phyloP scores from a whole-genome alignment of 2,113 vertebrate genomes.

The Steatornis caripensis region DNA sequence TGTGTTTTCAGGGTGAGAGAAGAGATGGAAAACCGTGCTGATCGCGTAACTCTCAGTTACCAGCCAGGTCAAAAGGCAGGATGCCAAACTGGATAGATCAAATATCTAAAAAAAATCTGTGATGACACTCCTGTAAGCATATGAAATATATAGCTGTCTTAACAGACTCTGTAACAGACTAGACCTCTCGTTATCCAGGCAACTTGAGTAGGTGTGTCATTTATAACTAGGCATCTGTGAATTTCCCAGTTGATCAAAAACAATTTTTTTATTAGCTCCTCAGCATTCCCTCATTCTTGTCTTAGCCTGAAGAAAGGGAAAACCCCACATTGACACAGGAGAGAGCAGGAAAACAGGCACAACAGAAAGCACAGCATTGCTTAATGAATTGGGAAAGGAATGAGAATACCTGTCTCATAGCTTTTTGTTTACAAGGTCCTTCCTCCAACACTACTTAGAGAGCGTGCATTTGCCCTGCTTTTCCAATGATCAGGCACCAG shows the following conservation, averaged over 20 bases:
- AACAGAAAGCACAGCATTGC: conserved; percentile 22
- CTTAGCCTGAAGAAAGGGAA: conserved; percentile 32
- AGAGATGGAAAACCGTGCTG: background rate
- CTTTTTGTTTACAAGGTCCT: background rate
- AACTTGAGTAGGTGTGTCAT: background rate
- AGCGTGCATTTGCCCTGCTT: background rate
- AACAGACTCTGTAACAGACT: background rate
- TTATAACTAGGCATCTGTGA: background rate
- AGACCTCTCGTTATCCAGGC: background rate
- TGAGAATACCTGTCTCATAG: background rate
- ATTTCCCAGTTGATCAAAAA: background rate
- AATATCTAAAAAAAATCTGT: no score
- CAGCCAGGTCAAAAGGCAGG: background rate
- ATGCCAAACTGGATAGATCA: background rate
- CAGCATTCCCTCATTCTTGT: background rate
- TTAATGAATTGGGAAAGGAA: conserved; percentile 1
- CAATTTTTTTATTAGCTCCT: background rate
- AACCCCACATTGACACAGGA: background rate
- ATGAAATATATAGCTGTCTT: background rate
- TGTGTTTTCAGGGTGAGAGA: background rate
- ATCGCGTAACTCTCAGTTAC: background rate
- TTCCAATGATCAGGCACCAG: background rate
- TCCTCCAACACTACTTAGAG: background rate
- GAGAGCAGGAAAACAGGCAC: background rate
- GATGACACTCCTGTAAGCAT: background rate